Evolutionary conservation across 2,113 vertebrate genomes (phyloP).

Genomic region (Apaloderma vittatum): DNA sequence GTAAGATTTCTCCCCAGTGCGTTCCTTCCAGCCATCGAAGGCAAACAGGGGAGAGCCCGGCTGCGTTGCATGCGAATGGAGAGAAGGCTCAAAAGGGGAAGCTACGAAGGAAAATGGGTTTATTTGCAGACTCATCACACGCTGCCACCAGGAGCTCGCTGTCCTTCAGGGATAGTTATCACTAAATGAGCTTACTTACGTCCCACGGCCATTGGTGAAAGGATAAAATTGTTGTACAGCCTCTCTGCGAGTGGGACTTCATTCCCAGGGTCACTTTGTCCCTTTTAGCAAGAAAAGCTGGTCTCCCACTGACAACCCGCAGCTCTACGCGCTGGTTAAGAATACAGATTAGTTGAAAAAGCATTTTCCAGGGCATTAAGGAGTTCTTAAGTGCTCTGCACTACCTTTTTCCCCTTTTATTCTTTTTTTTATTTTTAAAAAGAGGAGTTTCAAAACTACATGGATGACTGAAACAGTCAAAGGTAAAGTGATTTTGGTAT

Average conservation of each 20-base stretch:
- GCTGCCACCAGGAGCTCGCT: neutral
- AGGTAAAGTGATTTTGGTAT: neutral
- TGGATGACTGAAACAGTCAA: neutral
- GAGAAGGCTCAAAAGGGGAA: neutral
- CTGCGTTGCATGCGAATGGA: fast-evolving
- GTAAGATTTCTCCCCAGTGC: no score
- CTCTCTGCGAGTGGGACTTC: neutral
- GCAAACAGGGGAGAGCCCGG: neutral
- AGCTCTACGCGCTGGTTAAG: neutral
- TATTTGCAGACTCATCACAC: neutral
- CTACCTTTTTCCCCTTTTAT: neutral
- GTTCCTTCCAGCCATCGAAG: neutral
- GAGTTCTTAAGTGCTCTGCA: neutral
- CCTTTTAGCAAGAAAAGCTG: neutral
- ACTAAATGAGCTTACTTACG: neutral
- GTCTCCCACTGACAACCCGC: neutral
- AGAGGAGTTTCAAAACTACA: fast-evolving
- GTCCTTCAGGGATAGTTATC: neutral
- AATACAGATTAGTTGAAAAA: constrained; percentile 12
- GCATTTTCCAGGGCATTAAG: neutral
- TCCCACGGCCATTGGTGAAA: neutral
- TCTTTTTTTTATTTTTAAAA: neutral
- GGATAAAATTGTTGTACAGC: neutral
- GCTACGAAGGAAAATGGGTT: neutral
- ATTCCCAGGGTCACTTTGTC: neutral